Conservation (phyloP, 2,888 invertebrate species). For the Latrodectus hesperus region DNA sequence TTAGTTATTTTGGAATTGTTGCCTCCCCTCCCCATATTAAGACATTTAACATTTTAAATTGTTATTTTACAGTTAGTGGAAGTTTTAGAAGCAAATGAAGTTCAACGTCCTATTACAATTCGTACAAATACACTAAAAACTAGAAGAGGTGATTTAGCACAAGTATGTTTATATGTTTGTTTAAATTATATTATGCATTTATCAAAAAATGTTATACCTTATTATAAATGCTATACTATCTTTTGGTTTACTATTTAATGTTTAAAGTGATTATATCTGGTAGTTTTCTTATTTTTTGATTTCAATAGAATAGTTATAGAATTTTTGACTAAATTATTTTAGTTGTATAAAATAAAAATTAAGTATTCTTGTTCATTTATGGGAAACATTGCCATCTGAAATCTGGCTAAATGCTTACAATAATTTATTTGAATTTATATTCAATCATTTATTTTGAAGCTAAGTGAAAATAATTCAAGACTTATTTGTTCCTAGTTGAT, state of each 20-base stretch:
- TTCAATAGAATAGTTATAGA: not conserved
- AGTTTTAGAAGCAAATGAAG: slow-evolving; percentile 96
- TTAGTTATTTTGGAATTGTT: not conserved
- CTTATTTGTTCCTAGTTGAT: too few relatives aligned
- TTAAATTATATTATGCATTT: not conserved
- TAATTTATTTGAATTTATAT: too few relatives aligned
- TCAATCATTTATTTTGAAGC: too few relatives aligned
- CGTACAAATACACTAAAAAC: slow-evolving; percentile 94
- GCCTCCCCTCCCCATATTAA: not conserved
- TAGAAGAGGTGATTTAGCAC: slow-evolving; percentile 91
- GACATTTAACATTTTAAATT: not conserved
- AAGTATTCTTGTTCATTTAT: not conserved
- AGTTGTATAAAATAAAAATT: not conserved
- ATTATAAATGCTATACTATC: not conserved
- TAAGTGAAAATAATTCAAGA: too few relatives aligned
- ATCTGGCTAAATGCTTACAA: too few relatives aligned
- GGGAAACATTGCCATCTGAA: too few relatives aligned
- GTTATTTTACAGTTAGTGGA: slow-evolving; percentile 81
- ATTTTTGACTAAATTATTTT: not conserved
- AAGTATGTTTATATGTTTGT: slow-evolving; percentile 76
- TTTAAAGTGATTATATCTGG: not conserved
- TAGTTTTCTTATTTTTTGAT: not conserved
- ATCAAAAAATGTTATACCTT: not conserved
- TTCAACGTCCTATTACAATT: slow-evolving; percentile 94
- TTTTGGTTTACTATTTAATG: not conserved